These are phyloP conservation scores for Autographa gamma DNA, from an alignment of 2,888 invertebrate species.

Conservation along the genomic window DNA sequence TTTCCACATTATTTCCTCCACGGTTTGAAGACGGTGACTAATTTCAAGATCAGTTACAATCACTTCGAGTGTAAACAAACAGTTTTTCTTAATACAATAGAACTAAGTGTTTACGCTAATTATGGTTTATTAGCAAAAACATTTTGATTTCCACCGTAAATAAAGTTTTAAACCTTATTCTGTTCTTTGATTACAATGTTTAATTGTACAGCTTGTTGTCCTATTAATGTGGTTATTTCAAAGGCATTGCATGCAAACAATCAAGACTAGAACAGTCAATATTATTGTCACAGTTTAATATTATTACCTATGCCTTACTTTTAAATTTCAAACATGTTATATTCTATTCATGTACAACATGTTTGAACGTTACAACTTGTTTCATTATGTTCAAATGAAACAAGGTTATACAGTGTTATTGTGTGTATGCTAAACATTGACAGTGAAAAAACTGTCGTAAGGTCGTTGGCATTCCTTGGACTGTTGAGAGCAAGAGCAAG, in stretches of 20 bases:
- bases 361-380: background rate
- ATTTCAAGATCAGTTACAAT: background rate
- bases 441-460: constrained; percentile 34
- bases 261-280: no score
- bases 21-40: background rate
- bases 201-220: no score
- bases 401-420: constrained; percentile 37
- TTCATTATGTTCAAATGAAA: constrained; percentile 18
- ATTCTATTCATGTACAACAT: constrained; percentile 10
- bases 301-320: background rate
- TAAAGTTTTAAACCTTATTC: no score
- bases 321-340: background rate
- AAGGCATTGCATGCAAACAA: no score
- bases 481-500: background rate
- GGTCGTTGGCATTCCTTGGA: constrained; percentile 14
- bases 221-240: no score
- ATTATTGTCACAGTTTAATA: background rate
- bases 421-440: constrained; percentile 36
- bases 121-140: no score
- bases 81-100: background rate
- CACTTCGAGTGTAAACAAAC: background rate
- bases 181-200: no score
- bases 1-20: background rate
- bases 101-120: background rate
- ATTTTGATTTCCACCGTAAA: no score